phyloP scores from a whole-genome alignment of 2,113 vertebrate genomes.

The Pomatostomus ruficeps region DNA sequence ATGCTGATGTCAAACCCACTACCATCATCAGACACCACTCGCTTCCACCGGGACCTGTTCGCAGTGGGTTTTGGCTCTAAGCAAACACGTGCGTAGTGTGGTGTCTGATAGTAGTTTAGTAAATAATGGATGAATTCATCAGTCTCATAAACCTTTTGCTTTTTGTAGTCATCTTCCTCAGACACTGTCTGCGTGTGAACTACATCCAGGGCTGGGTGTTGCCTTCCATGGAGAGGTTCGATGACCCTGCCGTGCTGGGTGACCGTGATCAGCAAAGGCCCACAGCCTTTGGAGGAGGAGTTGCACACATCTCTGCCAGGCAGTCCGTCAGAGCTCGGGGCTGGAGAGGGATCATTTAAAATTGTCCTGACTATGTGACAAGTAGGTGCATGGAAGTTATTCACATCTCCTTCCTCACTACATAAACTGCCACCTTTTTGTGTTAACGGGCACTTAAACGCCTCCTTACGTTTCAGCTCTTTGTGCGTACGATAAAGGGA shows the following conservation, averaged over 20 bases:
- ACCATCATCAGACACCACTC: slow-evolving; percentile 56
- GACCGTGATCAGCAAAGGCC: slow-evolving; percentile 43
- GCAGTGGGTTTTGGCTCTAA: background rate
- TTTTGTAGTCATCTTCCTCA: slow-evolving; percentile 17
- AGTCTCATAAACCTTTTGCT: slow-evolving; percentile 75
- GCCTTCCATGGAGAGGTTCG: background rate
- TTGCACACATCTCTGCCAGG: background rate
- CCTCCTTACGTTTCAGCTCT: slow-evolving; percentile 17
- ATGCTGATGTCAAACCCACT: slow-evolving; percentile 60
- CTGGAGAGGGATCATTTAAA: background rate
- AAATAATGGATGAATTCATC: slow-evolving; percentile 79
- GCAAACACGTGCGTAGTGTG: slow-evolving; percentile 62
- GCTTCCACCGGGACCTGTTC: slow-evolving; percentile 61
- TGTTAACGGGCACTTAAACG: background rate
- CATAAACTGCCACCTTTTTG: background rate
- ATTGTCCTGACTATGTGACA: background rate
- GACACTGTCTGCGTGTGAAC: background rate
- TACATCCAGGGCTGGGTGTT: background rate
- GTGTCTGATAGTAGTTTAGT: slow-evolving; percentile 73
- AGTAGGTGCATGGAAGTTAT: background rate
- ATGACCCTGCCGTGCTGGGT: slow-evolving; percentile 8
- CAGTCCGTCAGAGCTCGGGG: background rate
- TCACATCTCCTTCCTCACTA: slow-evolving; percentile 5
- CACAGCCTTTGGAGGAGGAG: background rate
- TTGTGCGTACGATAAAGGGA: background rate